Evolutionary conservation across 1,140 invertebrate genomes (phyloP).

Genomic region (Rhagoletis zephyria): DNA sequence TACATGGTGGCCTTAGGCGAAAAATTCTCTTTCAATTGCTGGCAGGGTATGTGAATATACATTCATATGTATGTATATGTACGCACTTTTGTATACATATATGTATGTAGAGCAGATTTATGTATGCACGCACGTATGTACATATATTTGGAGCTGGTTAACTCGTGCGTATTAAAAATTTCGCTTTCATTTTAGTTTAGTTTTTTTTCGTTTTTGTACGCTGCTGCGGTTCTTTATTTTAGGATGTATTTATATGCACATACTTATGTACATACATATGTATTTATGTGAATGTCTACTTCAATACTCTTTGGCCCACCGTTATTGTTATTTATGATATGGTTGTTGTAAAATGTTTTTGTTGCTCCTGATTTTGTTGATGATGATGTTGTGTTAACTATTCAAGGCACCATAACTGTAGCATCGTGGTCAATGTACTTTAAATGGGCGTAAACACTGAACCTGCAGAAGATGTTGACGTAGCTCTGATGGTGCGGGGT

Average conservation of each 20-base stretch:
- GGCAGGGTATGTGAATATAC: no score
- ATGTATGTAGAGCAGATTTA: background rate
- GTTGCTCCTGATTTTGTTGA: background rate
- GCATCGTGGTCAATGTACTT: conserved; percentile 40
- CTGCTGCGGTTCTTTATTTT: background rate
- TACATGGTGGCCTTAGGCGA: no score
- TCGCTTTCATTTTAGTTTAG: conserved; percentile 37
- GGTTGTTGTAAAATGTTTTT: background rate
- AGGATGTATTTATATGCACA: background rate
- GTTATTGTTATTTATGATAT: conserved; percentile 48
- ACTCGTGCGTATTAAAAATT: background rate
- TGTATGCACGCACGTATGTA: background rate
- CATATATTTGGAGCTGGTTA: background rate
- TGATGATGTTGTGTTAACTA: conserved; percentile 49
- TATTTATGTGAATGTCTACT: background rate
- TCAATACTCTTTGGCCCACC: conserved; percentile 15
- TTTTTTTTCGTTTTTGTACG: background rate
- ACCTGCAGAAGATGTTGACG: background rate
- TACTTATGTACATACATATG: background rate
- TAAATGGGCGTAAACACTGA: conserved; percentile 25
- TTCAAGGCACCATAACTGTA: conserved; percentile 32
- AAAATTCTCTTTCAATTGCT: no score
- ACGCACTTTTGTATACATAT: background rate
- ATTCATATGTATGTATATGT: background rate
- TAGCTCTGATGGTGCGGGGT: background rate